Conservation (phyloP, 2,888 invertebrate species). For the Drosophila neoperkinsi region DNA sequence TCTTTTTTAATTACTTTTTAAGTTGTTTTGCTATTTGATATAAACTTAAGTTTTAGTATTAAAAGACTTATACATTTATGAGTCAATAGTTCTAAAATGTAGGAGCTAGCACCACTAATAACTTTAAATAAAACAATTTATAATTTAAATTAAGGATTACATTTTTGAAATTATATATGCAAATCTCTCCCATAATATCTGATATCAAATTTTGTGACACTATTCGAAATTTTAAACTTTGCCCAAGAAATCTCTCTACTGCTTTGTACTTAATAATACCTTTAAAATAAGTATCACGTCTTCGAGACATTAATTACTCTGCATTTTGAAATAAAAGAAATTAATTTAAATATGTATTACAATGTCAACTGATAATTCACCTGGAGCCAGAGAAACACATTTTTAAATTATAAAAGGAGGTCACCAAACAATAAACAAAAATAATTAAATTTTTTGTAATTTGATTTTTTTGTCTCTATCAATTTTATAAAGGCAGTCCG, state of each 20-base stretch:
- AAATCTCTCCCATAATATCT: neutral
- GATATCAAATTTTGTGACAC: neutral
- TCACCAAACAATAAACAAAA: neutral
- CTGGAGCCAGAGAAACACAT: neutral
- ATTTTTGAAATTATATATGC: neutral
- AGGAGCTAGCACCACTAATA: neutral
- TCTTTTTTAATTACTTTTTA: neutral
- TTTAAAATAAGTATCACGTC: neutral
- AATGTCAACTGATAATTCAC: neutral
- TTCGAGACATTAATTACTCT: neutral
- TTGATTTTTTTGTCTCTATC: too few species aligned
- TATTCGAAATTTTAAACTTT: neutral
- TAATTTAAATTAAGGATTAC: neutral
- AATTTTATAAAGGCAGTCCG: neutral
- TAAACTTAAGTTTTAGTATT: neutral
- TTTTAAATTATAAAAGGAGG: neutral
- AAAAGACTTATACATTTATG: neutral
- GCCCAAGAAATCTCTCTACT: neutral
- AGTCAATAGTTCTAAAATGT: neutral
- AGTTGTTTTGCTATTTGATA: neutral
- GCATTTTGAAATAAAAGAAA: neutral
- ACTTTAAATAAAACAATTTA: neutral
- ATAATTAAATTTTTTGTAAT: neutral
- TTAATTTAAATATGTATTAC: neutral
- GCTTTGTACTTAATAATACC: neutral